Evolutionary conservation across 2,113 vertebrate genomes (phyloP).

Genomic region (Corythornis vintsioides): DNA sequence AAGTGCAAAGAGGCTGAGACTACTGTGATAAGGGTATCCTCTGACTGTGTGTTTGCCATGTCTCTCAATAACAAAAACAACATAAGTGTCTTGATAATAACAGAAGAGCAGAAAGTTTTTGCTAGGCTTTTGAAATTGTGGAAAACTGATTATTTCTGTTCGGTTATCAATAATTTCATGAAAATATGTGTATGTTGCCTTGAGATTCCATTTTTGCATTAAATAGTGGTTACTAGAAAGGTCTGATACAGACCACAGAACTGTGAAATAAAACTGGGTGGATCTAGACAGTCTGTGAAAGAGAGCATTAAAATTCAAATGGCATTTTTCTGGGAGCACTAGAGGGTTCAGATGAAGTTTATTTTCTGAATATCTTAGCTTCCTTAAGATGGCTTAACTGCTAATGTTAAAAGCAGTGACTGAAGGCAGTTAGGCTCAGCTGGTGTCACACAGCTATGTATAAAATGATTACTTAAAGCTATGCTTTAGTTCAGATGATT

Average conservation of each 20-base stretch:
- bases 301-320: conserved; percentile 58
- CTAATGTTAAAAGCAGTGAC: conserved; percentile 28
- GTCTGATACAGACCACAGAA: conserved; percentile 30
- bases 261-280: conserved; percentile 53
- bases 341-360: conserved; percentile 60
- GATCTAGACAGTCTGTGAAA: conserved; percentile 53
- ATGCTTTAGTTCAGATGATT: conserved; percentile 1
- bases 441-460: neutral
- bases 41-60: neutral
- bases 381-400: conserved; percentile 46
- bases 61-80: neutral
- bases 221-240: neutral
- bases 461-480: conserved; percentile 28
- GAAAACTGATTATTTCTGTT: neutral
- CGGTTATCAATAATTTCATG: neutral
- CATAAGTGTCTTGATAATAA: neutral
- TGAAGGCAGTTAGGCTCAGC: conserved; percentile 27
- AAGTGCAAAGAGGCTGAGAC: neutral
- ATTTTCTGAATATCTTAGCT: conserved; percentile 50
- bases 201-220: neutral
- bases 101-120: neutral
- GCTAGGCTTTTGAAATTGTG: neutral
- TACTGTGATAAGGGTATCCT: neutral
- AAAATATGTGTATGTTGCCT: neutral
- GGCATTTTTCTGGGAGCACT: conserved; percentile 33